A percentile compares a stretch with the other conserved stretches of the same genome.
phyloP scores from a whole-genome alignment of 2,888 invertebrate species.

The Drosophila diplacantha region DNA sequence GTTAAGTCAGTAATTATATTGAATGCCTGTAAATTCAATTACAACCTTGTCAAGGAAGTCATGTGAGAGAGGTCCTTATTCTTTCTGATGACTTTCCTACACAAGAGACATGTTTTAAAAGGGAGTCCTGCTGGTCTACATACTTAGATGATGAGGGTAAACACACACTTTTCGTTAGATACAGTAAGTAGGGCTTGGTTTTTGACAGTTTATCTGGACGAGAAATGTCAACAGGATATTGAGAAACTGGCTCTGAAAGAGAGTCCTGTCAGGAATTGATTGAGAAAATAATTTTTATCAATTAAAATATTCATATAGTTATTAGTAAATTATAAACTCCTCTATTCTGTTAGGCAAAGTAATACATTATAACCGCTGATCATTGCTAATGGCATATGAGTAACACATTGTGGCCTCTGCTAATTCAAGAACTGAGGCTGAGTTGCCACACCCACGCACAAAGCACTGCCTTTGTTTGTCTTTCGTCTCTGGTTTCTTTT shows the following conservation, averaged over 20 bases:
- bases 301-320: not conserved
- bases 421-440: constrained; percentile 47
- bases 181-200: not conserved
- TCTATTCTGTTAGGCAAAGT: not conserved
- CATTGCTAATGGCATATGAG: constrained; percentile 23
- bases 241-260: not conserved
- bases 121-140: not conserved
- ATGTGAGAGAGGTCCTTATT: not conserved
- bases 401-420: constrained; percentile 19
- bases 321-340: not conserved
- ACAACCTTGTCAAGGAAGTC: not conserved
- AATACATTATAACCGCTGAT: constrained; percentile 9
- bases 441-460: constrained; percentile 52
- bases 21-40: not conserved
- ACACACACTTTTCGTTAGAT: too few relatives aligned
- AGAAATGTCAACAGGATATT: not conserved
- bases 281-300: not conserved
- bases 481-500: constrained; percentile 35
- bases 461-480: constrained; percentile 49
- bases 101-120: not conserved
- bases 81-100: not conserved
- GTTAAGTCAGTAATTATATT: not conserved
- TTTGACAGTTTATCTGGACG: not conserved
- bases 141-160: not conserved
- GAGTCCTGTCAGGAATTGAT: not conserved